These are phyloP conservation scores for Drosophila quadrilineata DNA, from an alignment of 1,140 invertebrate genomes.

Conservation along the genomic window DNA sequence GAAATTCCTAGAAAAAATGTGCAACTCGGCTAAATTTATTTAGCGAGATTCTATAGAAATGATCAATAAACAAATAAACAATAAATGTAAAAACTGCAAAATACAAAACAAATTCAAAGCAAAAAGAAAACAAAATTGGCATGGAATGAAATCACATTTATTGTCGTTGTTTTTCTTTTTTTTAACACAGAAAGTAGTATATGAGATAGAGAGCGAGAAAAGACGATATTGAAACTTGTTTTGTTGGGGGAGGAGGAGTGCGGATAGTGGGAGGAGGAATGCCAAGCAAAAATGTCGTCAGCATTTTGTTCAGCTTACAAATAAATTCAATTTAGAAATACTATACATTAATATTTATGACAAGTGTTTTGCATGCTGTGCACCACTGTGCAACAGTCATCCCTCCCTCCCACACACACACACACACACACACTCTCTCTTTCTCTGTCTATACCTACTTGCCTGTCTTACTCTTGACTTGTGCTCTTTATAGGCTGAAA, in stretches of 20 bases:
- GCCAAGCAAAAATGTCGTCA: no score
- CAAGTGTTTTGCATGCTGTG: no score
- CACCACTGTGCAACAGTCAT: slow-evolving; percentile 13
- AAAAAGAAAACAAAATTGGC: no score
- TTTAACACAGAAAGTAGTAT: neutral
- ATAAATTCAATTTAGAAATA: no score
- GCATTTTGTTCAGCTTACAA: no score
- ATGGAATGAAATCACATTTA: slow-evolving; percentile 44
- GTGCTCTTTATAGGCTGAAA: slow-evolving; percentile 19
- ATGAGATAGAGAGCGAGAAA: no score
- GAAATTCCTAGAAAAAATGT: slow-evolving; percentile 12
- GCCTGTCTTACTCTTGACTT: neutral
- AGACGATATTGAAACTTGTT: no score
- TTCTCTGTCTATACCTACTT: neutral
- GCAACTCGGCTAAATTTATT: slow-evolving; percentile 12
- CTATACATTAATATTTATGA: no score
- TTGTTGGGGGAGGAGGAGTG: no score
- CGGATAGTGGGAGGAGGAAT: no score
- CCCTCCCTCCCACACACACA: neutral
- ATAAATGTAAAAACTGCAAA: neutral
- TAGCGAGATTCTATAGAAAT: neutral
- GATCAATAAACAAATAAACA: slow-evolving; percentile 12
- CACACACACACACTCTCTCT: neutral
- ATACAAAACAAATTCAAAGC: slow-evolving; percentile 1
- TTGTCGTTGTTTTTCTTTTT: no score